phyloP scores from a whole-genome alignment of 37 sponge, comb jelly and placozoan species.

The Chondrilla cf. caribensis region DNA sequence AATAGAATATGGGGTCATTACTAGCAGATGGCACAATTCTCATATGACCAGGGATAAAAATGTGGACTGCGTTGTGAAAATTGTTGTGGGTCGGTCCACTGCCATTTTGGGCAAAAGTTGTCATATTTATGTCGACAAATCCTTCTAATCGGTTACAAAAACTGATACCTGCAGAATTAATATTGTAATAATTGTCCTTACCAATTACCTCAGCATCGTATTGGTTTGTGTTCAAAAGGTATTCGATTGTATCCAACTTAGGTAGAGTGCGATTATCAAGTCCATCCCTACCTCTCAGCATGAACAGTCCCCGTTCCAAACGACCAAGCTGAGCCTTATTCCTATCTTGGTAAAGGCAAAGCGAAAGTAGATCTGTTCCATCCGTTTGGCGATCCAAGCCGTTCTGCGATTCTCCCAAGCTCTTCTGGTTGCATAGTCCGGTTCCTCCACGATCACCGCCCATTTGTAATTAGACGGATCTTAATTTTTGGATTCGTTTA shows the following conservation, averaged over 20 bases:
- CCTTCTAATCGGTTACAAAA: constrained; percentile 6
- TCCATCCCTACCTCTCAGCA: neutral
- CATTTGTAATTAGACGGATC: neutral
- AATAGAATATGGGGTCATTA: constrained; percentile 64
- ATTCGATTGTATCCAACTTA: no score
- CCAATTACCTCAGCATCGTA: neutral
- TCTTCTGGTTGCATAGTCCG: neutral
- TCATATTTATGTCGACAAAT: neutral
- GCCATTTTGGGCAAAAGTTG: neutral
- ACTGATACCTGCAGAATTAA: neutral
- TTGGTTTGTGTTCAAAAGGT: no score
- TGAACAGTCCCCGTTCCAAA: neutral
- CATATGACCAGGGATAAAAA: constrained; percentile 28
- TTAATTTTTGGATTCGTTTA: neutral
- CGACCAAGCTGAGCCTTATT: no score
- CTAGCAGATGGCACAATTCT: constrained; percentile 48
- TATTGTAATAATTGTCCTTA: neutral
- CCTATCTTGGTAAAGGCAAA: neutral
- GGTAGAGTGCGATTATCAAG: neutral
- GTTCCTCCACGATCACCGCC: neutral
- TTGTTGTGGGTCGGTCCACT: neutral
- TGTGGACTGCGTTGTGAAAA: constrained; percentile 2
- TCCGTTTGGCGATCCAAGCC: neutral
- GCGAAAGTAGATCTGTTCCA: constrained; percentile 3
- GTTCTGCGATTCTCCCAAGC: constrained; percentile 8